Base-by-base conservation (phyloP, 1,140 invertebrate genomes). In the Leptinotarsa undecemlineata region DNA sequence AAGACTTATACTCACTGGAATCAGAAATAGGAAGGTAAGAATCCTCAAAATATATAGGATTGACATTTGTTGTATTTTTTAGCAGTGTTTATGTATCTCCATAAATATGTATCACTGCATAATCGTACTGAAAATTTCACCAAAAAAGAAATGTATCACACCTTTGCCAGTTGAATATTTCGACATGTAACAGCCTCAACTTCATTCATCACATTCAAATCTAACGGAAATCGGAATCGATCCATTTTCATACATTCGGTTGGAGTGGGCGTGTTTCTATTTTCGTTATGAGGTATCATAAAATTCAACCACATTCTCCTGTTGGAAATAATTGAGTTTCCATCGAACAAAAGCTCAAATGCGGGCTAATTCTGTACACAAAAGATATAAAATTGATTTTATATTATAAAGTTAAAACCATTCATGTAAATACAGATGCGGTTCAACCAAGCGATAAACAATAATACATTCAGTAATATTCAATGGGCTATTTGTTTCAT, bases 1-100 rank as follows among this genome's bases (percentile, higher is more conserved):
- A 94, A 84, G 90, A 94, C 80, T 88, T 89, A 79, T 96, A 92
- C 83, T 92, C 95, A 76, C 89, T 96, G 80, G 89, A 94, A 76
- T 89, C 91, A 23, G 95, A 96, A 87, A 90, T 94, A 76, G 92
- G 92, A 81, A 88, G 92, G 92, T 93, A 84, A 88, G 88, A 86
- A 42, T 71, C 17, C 14, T 61, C 26, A 26, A 26, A 72, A 42
- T 42, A 42, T 42, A 5, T 11, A 11, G 33, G 8, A 42, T 11
- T 42, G 8, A 42, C 8, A 42, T 42, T 42, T 42, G 8, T 11
- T 42, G 33, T 11, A 42, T 42, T 42, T 8, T 42, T 42, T 33
- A 8, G 6, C 26, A 8, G 26, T 33, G 26, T 33, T 33, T 42
- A 42, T 42, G 33, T 33, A 33, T 8, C 26, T 6, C 26, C 26